These are phyloP conservation scores for Drosophila nigricruria DNA, from an alignment of 2,888 invertebrate genomes.

Conservation along the genomic window DNA sequence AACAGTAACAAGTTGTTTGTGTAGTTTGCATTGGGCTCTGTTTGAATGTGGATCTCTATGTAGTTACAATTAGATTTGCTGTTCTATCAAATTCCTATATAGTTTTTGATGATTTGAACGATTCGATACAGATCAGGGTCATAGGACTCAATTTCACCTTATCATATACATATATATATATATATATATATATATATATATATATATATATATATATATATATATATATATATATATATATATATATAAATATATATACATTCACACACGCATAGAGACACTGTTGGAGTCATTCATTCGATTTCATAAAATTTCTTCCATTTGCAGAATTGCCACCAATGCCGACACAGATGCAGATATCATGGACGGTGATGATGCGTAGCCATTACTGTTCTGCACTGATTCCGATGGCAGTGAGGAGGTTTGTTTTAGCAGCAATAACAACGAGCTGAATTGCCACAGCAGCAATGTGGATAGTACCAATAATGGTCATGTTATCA, in stretches of 20 bases:
- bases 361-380: slow-evolving; percentile 83
- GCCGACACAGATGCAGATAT: slow-evolving; percentile 72
- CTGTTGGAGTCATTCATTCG: slow-evolving; percentile 11
- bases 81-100: not conserved
- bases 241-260: not conserved
- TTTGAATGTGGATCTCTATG: not conserved
- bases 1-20: not conserved
- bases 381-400: slow-evolving; percentile 85
- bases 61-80: not conserved
- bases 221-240: not conserved
- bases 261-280: not conserved
- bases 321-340: slow-evolving; percentile 81
- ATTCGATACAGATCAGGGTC: not conserved
- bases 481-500: slow-evolving; percentile 54
- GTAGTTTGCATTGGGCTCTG: not conserved
- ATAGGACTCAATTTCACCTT: not conserved
- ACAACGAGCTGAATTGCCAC: slow-evolving; percentile 63
- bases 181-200: not conserved
- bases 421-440: slow-evolving; percentile 68
- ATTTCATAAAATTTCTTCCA: slow-evolving; percentile 47
- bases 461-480: slow-evolving; percentile 62
- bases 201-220: not conserved
- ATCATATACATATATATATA: not conserved
- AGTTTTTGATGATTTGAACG: not conserved
- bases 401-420: slow-evolving; percentile 84